Conservation (phyloP, 2,888 invertebrate genomes). For the Chamaedrilus cognettii region DNA sequence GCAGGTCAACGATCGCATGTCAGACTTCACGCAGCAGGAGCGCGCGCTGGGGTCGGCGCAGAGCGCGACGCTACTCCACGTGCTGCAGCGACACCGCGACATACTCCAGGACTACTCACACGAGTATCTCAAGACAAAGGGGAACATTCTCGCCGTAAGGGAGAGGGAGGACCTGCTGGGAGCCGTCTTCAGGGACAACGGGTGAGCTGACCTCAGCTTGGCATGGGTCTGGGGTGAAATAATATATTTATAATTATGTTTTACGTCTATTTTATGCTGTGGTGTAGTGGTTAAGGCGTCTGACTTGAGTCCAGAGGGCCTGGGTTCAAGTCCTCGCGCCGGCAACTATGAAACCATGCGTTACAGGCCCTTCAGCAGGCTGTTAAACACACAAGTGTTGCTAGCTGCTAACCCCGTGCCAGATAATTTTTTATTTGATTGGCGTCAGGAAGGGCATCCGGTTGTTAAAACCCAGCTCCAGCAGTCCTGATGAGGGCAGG, state of each 20-base stretch:
- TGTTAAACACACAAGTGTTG: too few species aligned
- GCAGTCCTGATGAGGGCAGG: too few species aligned
- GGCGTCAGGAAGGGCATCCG: too few species aligned
- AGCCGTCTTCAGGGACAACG: constrained; percentile 51
- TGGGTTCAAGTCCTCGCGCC: neutral
- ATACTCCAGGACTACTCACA: constrained; percentile 90
- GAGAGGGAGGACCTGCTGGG: constrained; percentile 87
- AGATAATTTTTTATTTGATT: too few species aligned
- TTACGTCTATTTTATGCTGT: neutral
- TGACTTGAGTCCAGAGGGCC: neutral
- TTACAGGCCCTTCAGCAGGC: too few species aligned
- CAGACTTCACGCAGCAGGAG: constrained; percentile 57
- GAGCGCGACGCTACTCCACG: constrained; percentile 84
- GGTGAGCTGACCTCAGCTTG: too few species aligned
- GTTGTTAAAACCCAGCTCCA: too few species aligned
- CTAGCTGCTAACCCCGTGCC: too few species aligned
- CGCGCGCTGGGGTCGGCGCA: constrained; percentile 54
- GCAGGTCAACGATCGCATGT: constrained; percentile 68
- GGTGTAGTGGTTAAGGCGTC: too few species aligned
- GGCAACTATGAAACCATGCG: too few species aligned
- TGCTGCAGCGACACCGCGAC: constrained; percentile 91
- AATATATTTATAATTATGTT: neutral
- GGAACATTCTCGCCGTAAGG: constrained; percentile 65
- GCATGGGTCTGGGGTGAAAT: too few species aligned
- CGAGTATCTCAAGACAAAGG: constrained; percentile 88